phyloP scores from a whole-genome alignment of 30 jellyfish, hydroid and myxozoan genomes.

The Pelagia noctiluca region DNA sequence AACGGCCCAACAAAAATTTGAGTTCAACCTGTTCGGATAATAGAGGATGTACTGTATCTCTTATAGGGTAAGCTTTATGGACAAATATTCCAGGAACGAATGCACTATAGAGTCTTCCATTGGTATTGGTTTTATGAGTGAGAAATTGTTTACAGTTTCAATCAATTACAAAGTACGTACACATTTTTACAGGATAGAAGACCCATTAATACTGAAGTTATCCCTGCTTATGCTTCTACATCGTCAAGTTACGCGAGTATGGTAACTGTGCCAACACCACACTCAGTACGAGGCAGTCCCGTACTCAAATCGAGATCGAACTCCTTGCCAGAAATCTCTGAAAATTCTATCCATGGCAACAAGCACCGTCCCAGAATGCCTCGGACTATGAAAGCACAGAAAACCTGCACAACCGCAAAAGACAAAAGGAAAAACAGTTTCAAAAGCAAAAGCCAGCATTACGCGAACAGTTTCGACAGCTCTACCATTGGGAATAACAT shows the following conservation, averaged over 20 bases:
- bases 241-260: conserved; percentile 69
- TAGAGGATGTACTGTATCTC: no score
- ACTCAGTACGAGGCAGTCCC: conserved; percentile 80
- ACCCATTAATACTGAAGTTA: conserved; percentile 29
- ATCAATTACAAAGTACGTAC: no score
- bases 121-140: no score
- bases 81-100: no score
- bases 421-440: conserved; percentile 14
- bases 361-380: conserved; percentile 9
- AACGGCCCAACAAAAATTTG: no score
- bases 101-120: no score
- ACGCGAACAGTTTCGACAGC: conserved; percentile 55
- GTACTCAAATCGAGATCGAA: conserved; percentile 72
- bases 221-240: conserved; percentile 38
- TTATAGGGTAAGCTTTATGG: no score
- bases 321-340: conserved; percentile 59
- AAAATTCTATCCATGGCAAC: conserved; percentile 37
- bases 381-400: conserved; percentile 19
- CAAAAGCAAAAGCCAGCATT: conserved; percentile 3
- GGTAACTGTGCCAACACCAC: conserved; percentile 65
- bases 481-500: conserved; percentile 19
- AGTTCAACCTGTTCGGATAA: no score
- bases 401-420: not conserved
- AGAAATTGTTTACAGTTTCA: no score
- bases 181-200: conserved; percentile 28